Base-by-base conservation (phyloP, 2,113 vertebrate species). In the Neofelis nebulosa region DNA sequence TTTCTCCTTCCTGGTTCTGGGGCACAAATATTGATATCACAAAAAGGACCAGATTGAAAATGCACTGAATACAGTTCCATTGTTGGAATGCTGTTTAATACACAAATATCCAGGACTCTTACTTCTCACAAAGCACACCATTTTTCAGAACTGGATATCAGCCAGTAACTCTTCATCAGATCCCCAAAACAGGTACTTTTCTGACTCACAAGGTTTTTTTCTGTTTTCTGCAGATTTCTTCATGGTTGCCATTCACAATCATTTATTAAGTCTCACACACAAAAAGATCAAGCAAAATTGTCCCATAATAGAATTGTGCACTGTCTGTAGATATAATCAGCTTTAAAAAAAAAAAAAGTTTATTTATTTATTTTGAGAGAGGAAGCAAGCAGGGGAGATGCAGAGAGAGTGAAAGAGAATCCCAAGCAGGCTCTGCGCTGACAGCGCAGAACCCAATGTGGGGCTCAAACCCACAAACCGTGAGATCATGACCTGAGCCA, bases 171-270 rank as follows among this genome's bases (percentile, higher is more conserved):
- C 79, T 91, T 82, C 66, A 74, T 68, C 31, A 85, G 25, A 89
- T 78, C 10, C 31, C 48, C 50, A 48, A 4, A 57, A 73, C 21
- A 57, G 45, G 31, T 48, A 31, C 4, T 48, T 90, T 85, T 80
- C 85, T 69, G 23, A 29, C 18, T 81, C n/a, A 41, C 50, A 38
- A 71, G 4, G 1, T 65, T 52, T 88, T 78, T 91, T 94, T 48
- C n/a, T 73, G 8, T 68, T 96, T 89, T 93, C 21, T 76, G 86
- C 27, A 86, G 36, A 82, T 68, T 86, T 97, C 14, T 5, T 93
- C 52, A 89, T 27, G 4, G n/a, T 89, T 36, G 23, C 50, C 48
- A 74, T 36, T 82, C 38, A 82, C 2, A 87, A 90, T 66, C 10
- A 84, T 69, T 91, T 96, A 41, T 92, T 78, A 84, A 95, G 21